Evolutionary conservation across 2,797 vertebrate genomes (phyloP).

Genomic region (Sebastes trivittatus): DNA sequence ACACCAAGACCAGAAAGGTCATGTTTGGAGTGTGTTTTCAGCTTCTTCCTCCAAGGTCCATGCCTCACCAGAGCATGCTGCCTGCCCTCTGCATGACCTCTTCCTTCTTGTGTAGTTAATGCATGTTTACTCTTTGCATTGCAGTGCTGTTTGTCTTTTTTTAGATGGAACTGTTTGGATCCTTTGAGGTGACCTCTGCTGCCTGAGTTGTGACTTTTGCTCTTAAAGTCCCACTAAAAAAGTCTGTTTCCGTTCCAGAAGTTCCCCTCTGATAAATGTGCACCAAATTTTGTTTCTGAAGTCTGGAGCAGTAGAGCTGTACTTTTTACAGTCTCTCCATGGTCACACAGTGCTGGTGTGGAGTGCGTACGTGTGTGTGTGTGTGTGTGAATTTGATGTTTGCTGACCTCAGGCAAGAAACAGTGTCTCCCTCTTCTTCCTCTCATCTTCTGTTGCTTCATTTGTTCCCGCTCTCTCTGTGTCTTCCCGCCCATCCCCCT

Average conservation of each 20-base stretch:
- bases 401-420: slow-evolving; percentile 51
- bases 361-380: not conserved
- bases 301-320: slow-evolving; percentile 21
- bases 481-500: slow-evolving; percentile 67
- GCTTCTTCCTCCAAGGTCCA: slow-evolving; percentile 12
- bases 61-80: slow-evolving; percentile 40
- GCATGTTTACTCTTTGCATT: slow-evolving; percentile 48
- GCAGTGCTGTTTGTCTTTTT: slow-evolving; percentile 8
- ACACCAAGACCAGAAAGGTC: not conserved
- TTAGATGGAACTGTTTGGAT: slow-evolving; percentile 32
- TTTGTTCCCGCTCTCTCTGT: slow-evolving; percentile 56
- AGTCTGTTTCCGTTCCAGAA: slow-evolving; percentile 48
- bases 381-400: slow-evolving; percentile 12
- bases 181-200: slow-evolving; percentile 11
- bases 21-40: slow-evolving; percentile 32
- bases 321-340: slow-evolving; percentile 19
- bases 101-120: not conserved
- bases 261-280: slow-evolving; percentile 18
- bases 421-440: slow-evolving; percentile 36
- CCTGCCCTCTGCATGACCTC: slow-evolving; percentile 52
- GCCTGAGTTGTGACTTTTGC: slow-evolving; percentile 29
- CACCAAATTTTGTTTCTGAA: slow-evolving; percentile 5
- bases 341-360: slow-evolving; percentile 44
- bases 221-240: slow-evolving; percentile 2
- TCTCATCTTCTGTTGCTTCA: slow-evolving; percentile 65